Conservation (phyloP, 2,797 vertebrate species). For the Dicrostonyx torquatus region DNA sequence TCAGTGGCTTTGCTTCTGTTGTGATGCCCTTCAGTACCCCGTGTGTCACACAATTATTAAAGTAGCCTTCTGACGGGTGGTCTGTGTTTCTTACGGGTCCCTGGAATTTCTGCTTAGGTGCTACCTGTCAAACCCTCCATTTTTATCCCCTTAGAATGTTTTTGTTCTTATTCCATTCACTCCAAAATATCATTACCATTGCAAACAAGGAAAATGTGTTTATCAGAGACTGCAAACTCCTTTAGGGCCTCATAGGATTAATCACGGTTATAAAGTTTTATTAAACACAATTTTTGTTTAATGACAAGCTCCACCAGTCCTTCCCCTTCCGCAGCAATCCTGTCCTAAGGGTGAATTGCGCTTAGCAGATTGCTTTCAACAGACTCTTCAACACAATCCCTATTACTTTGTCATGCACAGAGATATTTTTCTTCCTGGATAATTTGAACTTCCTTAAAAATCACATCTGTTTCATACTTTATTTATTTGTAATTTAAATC, state of each 20-base stretch:
- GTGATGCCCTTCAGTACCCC: neutral
- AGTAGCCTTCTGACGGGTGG: conserved; percentile 82
- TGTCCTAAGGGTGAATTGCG: conserved; percentile 92
- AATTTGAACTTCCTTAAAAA: conserved; percentile 94
- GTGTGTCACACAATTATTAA: conserved; percentile 36
- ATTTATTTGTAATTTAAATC: conserved; percentile 95
- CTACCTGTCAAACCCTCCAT: conserved; percentile 85
- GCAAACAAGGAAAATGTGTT: conserved; percentile 93
- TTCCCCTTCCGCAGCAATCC: conserved; percentile 91
- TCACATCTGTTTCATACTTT: conserved; percentile 95
- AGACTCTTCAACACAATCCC: conserved; percentile 91
- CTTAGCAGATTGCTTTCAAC: conserved; percentile 92
- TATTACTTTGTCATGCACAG: conserved; percentile 92
- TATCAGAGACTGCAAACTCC: conserved; percentile 92
- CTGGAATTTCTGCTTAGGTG: conserved; percentile 85
- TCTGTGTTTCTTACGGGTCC: conserved; percentile 76
- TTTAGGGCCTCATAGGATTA: conserved; percentile 93
- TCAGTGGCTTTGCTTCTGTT: conserved; percentile 5
- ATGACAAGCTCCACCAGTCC: conserved; percentile 93
- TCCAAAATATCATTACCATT: conserved; percentile 92
- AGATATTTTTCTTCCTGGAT: conserved; percentile 93
- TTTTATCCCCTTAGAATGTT: conserved; percentile 84
- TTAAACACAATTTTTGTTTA: conserved; percentile 95
- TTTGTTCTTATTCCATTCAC: conserved; percentile 88
- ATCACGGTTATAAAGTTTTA: conserved; percentile 95